Conservation (phyloP, 1,140 invertebrate genomes). For the Cherax destructor region DNA sequence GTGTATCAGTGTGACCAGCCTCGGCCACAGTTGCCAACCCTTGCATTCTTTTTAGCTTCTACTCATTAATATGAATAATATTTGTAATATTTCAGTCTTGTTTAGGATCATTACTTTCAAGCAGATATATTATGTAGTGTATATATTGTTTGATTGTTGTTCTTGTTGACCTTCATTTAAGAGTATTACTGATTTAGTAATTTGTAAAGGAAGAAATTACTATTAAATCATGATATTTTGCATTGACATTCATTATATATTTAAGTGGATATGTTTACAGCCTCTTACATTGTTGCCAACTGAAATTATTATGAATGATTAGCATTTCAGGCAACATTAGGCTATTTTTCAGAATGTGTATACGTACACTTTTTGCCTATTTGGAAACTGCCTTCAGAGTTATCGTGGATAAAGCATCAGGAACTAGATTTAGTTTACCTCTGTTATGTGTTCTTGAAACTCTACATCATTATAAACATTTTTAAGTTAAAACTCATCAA, state of each 20-base stretch:
- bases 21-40: background rate
- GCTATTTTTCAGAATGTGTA: background rate
- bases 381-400: background rate
- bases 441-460: background rate
- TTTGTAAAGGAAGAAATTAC: too few relatives aligned
- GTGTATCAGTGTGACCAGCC: conserved; percentile 27
- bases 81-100: background rate
- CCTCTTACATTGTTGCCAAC: too few relatives aligned
- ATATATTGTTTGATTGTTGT: too few relatives aligned
- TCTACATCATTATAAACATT: background rate
- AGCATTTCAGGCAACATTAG: background rate
- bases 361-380: background rate
- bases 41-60: background rate
- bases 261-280: too few relatives aligned
- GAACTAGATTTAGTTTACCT: background rate
- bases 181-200: too few relatives aligned
- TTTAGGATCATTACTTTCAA: background rate
- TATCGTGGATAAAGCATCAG: background rate
- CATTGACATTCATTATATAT: too few relatives aligned
- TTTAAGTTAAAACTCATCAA: background rate
- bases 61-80: background rate
- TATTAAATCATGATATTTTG: too few relatives aligned
- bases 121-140: too few relatives aligned
- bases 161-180: too few relatives aligned
- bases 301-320: background rate